phyloP scores from a whole-genome alignment of 2,113 vertebrate genomes.

The Balaeniceps rex region DNA sequence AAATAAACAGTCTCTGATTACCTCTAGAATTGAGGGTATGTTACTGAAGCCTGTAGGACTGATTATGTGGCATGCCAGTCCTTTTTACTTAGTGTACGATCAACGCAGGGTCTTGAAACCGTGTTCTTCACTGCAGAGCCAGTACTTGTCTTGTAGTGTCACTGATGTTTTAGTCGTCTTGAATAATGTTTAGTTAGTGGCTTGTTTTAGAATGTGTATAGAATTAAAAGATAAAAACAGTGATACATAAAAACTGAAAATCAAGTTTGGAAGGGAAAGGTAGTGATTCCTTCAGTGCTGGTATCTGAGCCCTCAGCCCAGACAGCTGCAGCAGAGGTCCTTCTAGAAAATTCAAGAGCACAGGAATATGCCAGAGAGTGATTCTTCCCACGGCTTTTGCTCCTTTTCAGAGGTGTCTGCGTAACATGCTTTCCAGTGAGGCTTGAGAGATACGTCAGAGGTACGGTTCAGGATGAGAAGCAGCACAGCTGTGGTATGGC shows the following conservation, averaged over 20 bases:
- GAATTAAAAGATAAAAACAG: not conserved
- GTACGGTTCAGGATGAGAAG: not conserved
- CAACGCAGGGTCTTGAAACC: not conserved
- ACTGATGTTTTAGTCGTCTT: not conserved
- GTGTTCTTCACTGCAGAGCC: not conserved
- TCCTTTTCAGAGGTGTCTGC: not conserved
- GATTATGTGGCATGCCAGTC: rapidly evolving
- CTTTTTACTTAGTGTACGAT: not conserved
- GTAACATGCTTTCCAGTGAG: not conserved
- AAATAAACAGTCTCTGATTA: not conserved
- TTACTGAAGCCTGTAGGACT: not conserved
- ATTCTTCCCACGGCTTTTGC: not conserved
- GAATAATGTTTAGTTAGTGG: not conserved
- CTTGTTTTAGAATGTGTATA: not conserved
- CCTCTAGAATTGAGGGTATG: not conserved
- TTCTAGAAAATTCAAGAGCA: not conserved
- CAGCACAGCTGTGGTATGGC: not conserved
- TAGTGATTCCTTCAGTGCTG: not conserved
- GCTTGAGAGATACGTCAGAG: not conserved
- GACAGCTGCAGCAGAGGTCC: not conserved
- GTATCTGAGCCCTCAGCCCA: not conserved
- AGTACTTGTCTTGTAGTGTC: not conserved
- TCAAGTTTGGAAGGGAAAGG: not conserved
- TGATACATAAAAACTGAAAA: not conserved
- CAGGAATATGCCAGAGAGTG: not conserved